Evolutionary conservation across 2,113 vertebrate species (phyloP).

Genomic region (Sclerurus mexicanus): DNA sequence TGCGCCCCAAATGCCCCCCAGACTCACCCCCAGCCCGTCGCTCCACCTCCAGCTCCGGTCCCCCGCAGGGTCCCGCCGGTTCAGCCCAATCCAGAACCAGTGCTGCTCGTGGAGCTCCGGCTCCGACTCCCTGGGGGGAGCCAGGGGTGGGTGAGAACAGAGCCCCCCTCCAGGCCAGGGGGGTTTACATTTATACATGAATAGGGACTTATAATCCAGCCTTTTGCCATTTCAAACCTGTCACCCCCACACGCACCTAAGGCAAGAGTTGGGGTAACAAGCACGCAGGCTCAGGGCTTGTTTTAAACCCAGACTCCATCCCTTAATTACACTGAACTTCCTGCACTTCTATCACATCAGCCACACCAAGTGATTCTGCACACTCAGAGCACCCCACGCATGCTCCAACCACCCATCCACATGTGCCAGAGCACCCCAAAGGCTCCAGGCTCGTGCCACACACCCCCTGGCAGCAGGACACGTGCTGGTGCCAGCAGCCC

Average conservation of each 20-base stretch:
- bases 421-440: neutral
- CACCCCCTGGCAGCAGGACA: rapidly evolving
- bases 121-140: conserved; percentile 72
- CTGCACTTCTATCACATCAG: neutral
- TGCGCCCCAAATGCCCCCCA: neutral
- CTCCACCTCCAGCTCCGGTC: conserved; percentile 93
- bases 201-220: neutral
- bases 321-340: neutral
- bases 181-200: neutral
- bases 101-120: conserved; percentile 91
- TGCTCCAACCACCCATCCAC: neutral
- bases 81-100: conserved; percentile 97
- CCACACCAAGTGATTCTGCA: neutral
- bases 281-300: rapidly evolving
- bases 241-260: neutral
- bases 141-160: neutral
- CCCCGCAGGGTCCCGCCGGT: conserved; percentile 84
- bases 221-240: neutral
- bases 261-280: neutral
- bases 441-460: rapidly evolving
- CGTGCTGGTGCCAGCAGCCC: rapidly evolving
- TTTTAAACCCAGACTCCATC: neutral
- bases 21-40: conserved; percentile 89
- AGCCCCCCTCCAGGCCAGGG: neutral
- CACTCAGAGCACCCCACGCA: neutral